Base-by-base conservation (phyloP, 2,888 invertebrate species). In the Synergus umbraculus region DNA sequence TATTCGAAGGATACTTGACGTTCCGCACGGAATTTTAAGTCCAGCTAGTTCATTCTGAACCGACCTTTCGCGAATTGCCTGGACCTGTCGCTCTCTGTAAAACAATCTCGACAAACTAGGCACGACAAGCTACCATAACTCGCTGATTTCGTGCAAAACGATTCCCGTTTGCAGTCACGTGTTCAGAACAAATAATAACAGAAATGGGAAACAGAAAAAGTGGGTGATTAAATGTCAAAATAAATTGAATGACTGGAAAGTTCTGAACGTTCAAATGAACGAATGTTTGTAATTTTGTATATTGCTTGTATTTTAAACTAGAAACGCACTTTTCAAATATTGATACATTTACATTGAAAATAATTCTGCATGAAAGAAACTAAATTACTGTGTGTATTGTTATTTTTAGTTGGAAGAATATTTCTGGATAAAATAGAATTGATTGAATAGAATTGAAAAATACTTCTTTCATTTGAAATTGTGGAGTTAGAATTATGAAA, bases 1-100 rank as follows among this genome's bases (percentile, higher is more conserved):
- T 73, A 73, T 54, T 49, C 69, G 29, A 49, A 46, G 69, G 49
- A 73, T 73, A 73, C 73, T 73, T 29, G 54, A 29, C 49, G 73
- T n/a, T 73, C 73, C 15, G 54, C 49, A 73, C 37, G n/a, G 73
- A 73, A 73, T 73, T 73, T 73, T 73, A 73, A 73, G 54, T 73
- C 73, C 54, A 73, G 73, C 73, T 41, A 73, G 73, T 73, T 73
- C 73, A 54, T 73, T 54, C 37, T n/a, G 13, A 73, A 60, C n/a
- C 37, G 73, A 73, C 73, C 73, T 73, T 73, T 73, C 49, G 54
- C 49, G 73, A 54, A 73, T 73, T 54, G 49, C 29, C 73, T 73
- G 73, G 73, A 73, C 73, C 73, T 54, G 49, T 54, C 22, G 49
- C 9, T 54, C 49, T 37, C 29, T 2, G 15, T 69, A 49, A 69